Evolutionary conservation across 2,113 vertebrate species (phyloP).

Genomic region (Origma solitaria): DNA sequence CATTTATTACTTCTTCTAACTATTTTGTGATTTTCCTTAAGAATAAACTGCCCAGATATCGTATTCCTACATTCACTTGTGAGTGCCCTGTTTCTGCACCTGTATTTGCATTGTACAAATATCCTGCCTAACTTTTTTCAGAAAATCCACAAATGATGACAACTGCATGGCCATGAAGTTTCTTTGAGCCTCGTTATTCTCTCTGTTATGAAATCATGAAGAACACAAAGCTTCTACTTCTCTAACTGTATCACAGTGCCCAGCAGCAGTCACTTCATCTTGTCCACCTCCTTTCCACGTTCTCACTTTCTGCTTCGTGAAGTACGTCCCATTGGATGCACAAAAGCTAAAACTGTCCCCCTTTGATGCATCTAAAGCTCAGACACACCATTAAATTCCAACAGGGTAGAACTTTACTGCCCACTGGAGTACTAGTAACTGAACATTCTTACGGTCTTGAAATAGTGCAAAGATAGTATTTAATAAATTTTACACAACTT

Average conservation of each 20-base stretch:
- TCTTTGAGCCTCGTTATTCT: background rate
- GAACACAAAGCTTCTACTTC: background rate
- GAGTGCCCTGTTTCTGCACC: background rate
- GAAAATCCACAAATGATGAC: background rate
- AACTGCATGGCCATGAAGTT: background rate
- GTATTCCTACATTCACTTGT: background rate
- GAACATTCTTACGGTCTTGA: background rate
- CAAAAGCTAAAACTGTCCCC: background rate
- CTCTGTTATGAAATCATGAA: background rate
- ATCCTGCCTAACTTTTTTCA: background rate
- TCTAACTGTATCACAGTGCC: background rate
- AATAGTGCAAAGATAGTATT: background rate
- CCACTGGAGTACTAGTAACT: background rate
- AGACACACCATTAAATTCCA: background rate
- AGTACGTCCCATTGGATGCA: background rate
- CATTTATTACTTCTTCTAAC: background rate
- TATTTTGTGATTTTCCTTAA: background rate
- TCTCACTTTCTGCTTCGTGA: background rate
- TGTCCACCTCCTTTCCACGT: background rate
- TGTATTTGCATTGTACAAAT: background rate
- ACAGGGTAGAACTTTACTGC: background rate
- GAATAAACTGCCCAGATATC: background rate
- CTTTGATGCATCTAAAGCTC: background rate
- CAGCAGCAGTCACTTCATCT: background rate
- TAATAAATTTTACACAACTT: background rate